phyloP scores from a whole-genome alignment of 2,888 invertebrate genomes.

The Digitonthophagus gazella region DNA sequence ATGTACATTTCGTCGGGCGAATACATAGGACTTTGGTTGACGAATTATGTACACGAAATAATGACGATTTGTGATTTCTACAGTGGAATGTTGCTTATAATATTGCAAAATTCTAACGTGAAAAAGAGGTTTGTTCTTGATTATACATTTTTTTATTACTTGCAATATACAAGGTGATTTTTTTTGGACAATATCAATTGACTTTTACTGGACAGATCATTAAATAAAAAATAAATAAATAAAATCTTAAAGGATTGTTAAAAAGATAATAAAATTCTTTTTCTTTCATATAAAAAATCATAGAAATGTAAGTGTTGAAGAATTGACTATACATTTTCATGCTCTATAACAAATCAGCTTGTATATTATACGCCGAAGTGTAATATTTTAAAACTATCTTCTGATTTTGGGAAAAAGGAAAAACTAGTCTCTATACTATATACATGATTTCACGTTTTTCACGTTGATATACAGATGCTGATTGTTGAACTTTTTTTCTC shows the following conservation, averaged over 20 bases:
- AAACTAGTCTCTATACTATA: neutral
- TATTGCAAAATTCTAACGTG: neutral
- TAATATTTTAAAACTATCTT: too few relatives aligned
- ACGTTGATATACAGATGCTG: neutral
- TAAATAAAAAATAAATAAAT: too few relatives aligned
- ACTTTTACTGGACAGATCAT: neutral
- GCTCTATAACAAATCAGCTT: neutral
- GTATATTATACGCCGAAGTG: neutral
- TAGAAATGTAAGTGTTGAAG: too few relatives aligned
- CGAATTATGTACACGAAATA: neutral
- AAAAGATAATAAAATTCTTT: neutral
- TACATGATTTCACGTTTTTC: neutral
- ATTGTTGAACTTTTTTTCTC: neutral
- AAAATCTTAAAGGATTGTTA: conserved; percentile 5
- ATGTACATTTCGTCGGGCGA: conserved; percentile 1
- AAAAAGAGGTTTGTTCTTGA: neutral
- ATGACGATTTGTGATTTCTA: neutral
- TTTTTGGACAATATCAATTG: neutral
- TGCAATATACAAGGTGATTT: neutral
- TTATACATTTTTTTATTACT: neutral
- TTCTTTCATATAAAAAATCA: too few relatives aligned
- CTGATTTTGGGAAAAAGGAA: neutral
- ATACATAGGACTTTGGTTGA: conserved; percentile 8
- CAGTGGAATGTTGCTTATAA: conserved; percentile 3
- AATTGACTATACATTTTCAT: too few relatives aligned